Conservation (phyloP, 2,888 invertebrate species). For the Matsumyia berberina region DNA sequence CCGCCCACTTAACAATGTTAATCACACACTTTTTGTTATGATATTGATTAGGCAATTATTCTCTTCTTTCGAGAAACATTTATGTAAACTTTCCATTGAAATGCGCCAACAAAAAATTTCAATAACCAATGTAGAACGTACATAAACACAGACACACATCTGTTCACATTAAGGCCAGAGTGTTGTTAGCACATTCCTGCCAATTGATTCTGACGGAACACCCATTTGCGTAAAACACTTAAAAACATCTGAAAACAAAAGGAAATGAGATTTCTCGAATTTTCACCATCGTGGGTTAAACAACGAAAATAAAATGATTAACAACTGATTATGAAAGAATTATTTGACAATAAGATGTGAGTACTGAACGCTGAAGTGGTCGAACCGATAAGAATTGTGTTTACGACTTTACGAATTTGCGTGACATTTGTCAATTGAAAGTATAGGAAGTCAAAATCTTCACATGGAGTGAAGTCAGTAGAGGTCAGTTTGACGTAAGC, state of each 20-base stretch:
- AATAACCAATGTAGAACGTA: background rate
- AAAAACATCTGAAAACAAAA: background rate
- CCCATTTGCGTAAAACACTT: background rate
- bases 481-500: no score
- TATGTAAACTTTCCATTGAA: background rate
- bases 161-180: constrained; percentile 1
- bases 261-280: background rate
- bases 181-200: constrained; percentile 2
- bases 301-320: background rate
- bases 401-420: background rate
- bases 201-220: background rate
- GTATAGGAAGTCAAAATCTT: no score
- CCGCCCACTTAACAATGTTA: background rate
- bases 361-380: background rate
- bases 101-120: no score
- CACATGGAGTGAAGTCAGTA: no score
- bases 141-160: background rate
- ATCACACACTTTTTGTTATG: background rate
- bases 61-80: background rate
- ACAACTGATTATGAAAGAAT: background rate
- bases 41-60: constrained; percentile 12
- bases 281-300: background rate
- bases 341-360: background rate
- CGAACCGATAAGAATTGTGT: background rate
- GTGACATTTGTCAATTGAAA: no score